These are phyloP conservation scores for Melanotaenia parkinsoni DNA, from an alignment of 2,797 vertebrate species.

Conservation along the genomic window DNA sequence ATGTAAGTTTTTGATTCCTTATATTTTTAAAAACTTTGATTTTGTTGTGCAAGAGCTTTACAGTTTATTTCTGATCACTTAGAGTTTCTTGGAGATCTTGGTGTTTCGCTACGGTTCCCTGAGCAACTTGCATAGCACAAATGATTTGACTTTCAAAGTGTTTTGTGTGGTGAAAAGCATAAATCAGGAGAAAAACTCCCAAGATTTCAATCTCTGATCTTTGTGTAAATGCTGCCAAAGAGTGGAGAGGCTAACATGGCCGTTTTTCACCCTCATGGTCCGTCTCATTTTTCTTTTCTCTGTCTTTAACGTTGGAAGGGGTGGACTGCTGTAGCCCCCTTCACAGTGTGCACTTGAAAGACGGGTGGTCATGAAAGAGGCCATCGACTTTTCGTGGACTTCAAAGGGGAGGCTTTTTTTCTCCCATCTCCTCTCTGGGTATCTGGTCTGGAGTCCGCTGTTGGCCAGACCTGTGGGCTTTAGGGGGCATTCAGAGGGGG, in stretches of 20 bases:
- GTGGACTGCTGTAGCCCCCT: conserved; percentile 75
- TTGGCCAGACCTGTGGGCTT: conserved; percentile 84
- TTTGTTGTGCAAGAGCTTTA: background rate
- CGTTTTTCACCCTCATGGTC: conserved; percentile 46
- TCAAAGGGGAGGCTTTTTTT: conserved; percentile 83
- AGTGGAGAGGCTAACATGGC: conserved; percentile 48
- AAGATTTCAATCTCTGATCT: conserved; percentile 38
- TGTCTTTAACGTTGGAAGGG: conserved; percentile 80
- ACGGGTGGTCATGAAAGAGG: conserved; percentile 84
- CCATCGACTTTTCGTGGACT: conserved; percentile 86
- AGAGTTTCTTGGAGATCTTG: conserved; percentile 9
- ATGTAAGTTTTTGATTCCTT: background rate
- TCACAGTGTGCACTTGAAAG: conserved; percentile 86
- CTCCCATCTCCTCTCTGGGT: conserved; percentile 80
- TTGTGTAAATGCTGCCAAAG: conserved; percentile 56
- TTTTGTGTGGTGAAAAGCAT: conserved; percentile 21
- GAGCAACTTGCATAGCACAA: conserved; percentile 14
- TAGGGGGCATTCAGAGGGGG: conserved; percentile 81
- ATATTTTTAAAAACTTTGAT: background rate
- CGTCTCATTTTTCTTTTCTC: conserved; percentile 47
- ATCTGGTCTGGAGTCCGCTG: conserved; percentile 80
- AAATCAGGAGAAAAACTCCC: conserved; percentile 38
- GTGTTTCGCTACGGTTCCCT: background rate
- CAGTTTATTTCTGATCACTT: background rate
- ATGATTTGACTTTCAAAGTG: conserved; percentile 22